Percentiles rank a stretch among this genome's conserved stretches.
phyloP scores from a whole-genome alignment of 1,140 invertebrate genomes.

The Nasonia giraulti region DNA sequence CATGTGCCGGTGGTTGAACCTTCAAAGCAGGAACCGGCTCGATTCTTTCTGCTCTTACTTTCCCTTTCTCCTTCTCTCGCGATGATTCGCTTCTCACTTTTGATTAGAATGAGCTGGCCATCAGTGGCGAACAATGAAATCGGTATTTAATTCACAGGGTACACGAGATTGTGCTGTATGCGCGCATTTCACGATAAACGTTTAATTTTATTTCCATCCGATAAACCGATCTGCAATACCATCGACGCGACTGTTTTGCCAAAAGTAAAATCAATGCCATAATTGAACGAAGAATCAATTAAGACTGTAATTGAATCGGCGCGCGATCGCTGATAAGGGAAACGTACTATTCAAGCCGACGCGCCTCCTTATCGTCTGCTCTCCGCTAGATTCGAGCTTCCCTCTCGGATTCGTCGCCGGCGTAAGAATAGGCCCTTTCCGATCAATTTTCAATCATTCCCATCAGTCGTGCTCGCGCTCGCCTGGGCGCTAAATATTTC shows the following conservation, averaged over 20 bases:
- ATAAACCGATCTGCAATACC: background rate
- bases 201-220: background rate
- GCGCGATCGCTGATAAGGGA: background rate
- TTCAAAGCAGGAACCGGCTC: background rate
- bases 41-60: background rate
- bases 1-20: background rate
- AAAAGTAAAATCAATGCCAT: background rate
- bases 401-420: background rate
- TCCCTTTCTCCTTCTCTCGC: background rate
- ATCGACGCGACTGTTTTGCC: too few species aligned
- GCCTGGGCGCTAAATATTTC: slow-evolving; percentile 37
- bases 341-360: background rate
- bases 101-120: background rate
- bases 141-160: too few species aligned
- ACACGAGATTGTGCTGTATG: too few species aligned
- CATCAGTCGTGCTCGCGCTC: background rate
- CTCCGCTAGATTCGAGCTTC: background rate
- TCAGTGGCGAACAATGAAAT: background rate
- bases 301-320: background rate
- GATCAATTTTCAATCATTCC: slow-evolving; percentile 48
- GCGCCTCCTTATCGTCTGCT: background rate
- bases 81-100: background rate
- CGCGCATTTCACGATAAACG: too few species aligned
- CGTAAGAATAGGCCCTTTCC: background rate
- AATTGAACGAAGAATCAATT: slow-evolving; percentile 10